These are phyloP conservation scores for Drosophila mimica DNA, from an alignment of 2,888 invertebrate species.

Conservation along the genomic window DNA sequence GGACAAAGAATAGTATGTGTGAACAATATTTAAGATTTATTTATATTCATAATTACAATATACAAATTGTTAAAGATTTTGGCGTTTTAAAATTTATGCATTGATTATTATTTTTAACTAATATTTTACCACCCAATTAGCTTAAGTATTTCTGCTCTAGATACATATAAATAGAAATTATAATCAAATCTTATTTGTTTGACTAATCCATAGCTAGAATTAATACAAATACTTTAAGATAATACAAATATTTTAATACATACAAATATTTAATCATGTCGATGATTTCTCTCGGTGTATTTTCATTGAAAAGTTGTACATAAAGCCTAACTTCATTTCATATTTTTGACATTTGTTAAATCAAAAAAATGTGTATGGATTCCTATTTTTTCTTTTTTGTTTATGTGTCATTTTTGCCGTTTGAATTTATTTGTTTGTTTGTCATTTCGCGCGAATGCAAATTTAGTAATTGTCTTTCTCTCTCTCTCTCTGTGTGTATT, in stretches of 20 bases:
- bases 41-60: not conserved
- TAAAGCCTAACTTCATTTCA: conserved; percentile 65
- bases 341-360: conserved; percentile 76
- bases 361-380: conserved; percentile 73
- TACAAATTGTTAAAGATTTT: not conserved
- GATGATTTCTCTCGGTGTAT: conserved; percentile 48
- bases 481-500: conserved; percentile 2
- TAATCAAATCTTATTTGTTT: not conserved
- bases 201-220: not conserved
- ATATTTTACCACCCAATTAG: not conserved
- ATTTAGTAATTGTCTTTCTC: conserved; percentile 72
- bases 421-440: conserved; percentile 80
- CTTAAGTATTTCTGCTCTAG: not conserved
- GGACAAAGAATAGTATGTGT: not conserved
- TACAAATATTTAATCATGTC: not conserved
- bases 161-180: not conserved
- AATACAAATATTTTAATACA: not conserved
- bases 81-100: no score
- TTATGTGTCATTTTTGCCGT: conserved; percentile 70
- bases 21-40: not conserved
- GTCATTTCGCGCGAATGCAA: conserved; percentile 70
- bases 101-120: not conserved
- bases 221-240: not conserved
- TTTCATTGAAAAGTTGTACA: conserved; percentile 58
- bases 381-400: conserved; percentile 43